phyloP scores from a whole-genome alignment of 2,113 vertebrate species.

The Gobius niger region DNA sequence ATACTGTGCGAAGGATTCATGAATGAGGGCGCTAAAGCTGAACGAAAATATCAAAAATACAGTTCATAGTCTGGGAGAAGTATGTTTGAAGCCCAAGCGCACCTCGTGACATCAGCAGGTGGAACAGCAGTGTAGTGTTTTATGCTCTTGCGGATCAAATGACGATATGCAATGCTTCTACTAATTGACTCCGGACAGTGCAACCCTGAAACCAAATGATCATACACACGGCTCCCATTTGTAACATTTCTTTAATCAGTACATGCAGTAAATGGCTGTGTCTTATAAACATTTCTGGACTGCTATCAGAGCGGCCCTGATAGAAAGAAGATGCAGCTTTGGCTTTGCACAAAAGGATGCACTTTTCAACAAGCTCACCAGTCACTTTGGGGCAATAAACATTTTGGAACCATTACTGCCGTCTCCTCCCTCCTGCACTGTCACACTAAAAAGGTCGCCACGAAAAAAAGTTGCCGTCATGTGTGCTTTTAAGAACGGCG shows the following conservation, averaged over 20 bases:
- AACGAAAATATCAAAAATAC: no score
- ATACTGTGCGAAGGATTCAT: no score
- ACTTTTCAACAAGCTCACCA: slow-evolving; percentile 12
- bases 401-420: slow-evolving; percentile 33
- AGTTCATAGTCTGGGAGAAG: not conserved
- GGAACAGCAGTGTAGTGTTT: no score
- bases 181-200: slow-evolving; percentile 5
- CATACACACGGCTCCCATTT: slow-evolving; percentile 18
- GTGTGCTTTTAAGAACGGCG: slow-evolving; percentile 5
- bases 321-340: slow-evolving; percentile 41
- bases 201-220: slow-evolving; percentile 28
- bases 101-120: not conserved
- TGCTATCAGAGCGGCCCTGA: slow-evolving; percentile 22
- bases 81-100: not conserved
- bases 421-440: slow-evolving; percentile 13
- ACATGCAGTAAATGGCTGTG: slow-evolving; percentile 44
- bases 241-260: slow-evolving; percentile 42
- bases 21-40: no score
- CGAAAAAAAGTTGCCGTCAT: slow-evolving; percentile 12
- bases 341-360: slow-evolving; percentile 26
- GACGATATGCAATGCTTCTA: not conserved
- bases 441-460: slow-evolving; percentile 27
- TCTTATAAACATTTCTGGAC: slow-evolving; percentile 27
- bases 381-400: slow-evolving; percentile 46
- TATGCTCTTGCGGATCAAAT: not conserved